Conservation (phyloP, 2,797 vertebrate species). For the Pseudopleuronectes americanus region DNA sequence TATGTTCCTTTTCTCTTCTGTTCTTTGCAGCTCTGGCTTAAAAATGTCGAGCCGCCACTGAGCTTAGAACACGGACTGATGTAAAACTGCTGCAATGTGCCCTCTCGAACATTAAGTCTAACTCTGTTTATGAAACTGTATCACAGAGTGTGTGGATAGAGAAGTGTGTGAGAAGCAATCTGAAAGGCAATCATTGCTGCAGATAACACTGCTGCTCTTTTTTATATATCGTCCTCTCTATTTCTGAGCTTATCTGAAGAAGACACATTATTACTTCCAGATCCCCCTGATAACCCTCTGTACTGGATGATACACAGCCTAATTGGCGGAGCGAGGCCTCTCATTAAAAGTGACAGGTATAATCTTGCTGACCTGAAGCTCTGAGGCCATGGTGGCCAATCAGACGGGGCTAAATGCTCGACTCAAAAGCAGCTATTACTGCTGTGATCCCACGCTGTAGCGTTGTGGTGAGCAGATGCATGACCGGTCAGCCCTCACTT, state of each 20-base stretch:
- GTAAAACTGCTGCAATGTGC: conserved; percentile 56
- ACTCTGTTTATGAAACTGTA: conserved; percentile 18
- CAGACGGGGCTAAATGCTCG: conserved; percentile 48
- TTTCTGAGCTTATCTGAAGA: conserved; percentile 1
- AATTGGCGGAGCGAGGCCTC: conserved; percentile 43
- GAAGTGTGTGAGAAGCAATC: conserved; percentile 4
- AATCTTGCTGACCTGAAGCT: conserved; percentile 36
- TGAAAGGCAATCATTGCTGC: conserved; percentile 14
- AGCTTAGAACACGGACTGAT: conserved; percentile 36
- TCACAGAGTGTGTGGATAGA: conserved; percentile 14
- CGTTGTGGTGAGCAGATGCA: conserved; percentile 21
- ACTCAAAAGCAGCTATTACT: conserved; percentile 36
- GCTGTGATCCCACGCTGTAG: conserved; percentile 36
- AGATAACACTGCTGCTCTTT: conserved; percentile 14
- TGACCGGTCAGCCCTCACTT: conserved; percentile 22
- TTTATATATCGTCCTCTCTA: conserved; percentile 26
- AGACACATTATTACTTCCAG: conserved; percentile 9
- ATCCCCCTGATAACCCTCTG: background rate
- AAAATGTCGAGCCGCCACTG: conserved; percentile 20
- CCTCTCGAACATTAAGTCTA: conserved; percentile 8
- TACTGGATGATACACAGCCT: conserved; percentile 11
- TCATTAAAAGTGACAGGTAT: conserved; percentile 63
- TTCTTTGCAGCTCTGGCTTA: background rate
- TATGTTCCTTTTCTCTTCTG: background rate
- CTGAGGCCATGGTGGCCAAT: conserved; percentile 25